A percentile compares a stretch with the other conserved stretches of the same genome.
phyloP scores from a whole-genome alignment of 2,888 invertebrate species.

The Synergus umbraculus region DNA sequence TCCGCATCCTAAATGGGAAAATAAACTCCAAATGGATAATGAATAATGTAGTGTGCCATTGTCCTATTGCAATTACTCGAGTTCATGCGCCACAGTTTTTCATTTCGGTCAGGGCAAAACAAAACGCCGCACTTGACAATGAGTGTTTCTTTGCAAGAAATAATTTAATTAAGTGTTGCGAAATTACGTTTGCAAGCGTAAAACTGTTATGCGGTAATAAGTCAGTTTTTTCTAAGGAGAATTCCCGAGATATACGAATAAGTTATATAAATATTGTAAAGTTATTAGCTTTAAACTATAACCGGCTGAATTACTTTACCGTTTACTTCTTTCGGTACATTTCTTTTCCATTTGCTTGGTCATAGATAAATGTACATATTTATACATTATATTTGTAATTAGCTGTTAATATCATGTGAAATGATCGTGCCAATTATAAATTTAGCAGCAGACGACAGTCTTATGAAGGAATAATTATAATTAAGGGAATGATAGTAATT shows the following conservation, averaged over 20 bases:
- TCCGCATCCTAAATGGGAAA: slow-evolving; percentile 43
- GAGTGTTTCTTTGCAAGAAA: neutral
- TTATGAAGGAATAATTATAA: slow-evolving; percentile 11
- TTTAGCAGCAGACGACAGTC: neutral
- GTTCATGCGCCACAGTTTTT: slow-evolving; percentile 14
- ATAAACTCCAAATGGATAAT: slow-evolving; percentile 21
- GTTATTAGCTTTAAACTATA: neutral
- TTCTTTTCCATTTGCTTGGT: neutral
- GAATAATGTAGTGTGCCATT: slow-evolving; percentile 28
- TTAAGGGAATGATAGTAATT: slow-evolving; percentile 8
- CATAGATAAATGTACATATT: neutral
- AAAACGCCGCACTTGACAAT: slow-evolving; percentile 31
- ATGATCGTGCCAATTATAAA: slow-evolving; percentile 11
- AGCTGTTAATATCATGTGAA: neutral
- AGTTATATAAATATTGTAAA: neutral
- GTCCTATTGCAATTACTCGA: slow-evolving; percentile 19
- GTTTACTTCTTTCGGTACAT: neutral
- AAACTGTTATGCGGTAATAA: neutral
- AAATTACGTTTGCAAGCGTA: neutral
- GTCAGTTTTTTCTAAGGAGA: neutral
- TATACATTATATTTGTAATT: too few relatives aligned
- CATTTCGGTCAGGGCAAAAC: slow-evolving; percentile 2
- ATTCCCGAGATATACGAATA: neutral
- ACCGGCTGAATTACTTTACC: neutral
- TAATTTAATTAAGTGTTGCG: slow-evolving; percentile 23